Base-by-base conservation (phyloP, 2,797 vertebrate species). In the Amniataba percoides region DNA sequence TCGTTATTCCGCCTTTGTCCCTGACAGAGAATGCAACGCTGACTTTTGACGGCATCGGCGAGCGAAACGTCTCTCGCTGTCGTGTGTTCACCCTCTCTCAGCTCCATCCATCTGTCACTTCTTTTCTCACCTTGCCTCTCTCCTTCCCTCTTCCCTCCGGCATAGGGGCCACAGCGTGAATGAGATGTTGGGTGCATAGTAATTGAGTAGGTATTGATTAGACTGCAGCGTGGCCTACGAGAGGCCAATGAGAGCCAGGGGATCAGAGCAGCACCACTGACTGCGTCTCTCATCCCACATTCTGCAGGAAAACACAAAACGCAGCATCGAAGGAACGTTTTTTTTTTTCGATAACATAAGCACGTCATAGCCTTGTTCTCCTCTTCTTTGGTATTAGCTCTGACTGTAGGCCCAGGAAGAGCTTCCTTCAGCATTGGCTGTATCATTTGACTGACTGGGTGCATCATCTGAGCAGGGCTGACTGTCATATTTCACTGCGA, bases 121-220 rank as follows among this genome's bases (percentile, higher is more conserved):
- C 62, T 73, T 31, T 81, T 68, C 76, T 89, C 82, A 86, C 89
- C 88, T 88, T 78, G 73, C 70, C 51, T 82, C 82, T 81, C 80
- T 64, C 78, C 78, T 81, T 80, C 61, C 63, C 71, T 73, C 77
- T 84, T 78, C 69, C 84, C 74, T 75, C 82, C 43, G 68, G 85
- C 85, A 58, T 84, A 71, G 81, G 71, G 84, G 81, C 78, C 89
- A 80, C 84, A 80, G 88, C 60, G 65, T 92, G 91, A 94, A 94
- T 90, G 89, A 92, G 93, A 93, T 95, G 94, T 95, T 83, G 85
- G 89, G 74, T 88, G 91, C 93, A 95, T 95, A 88, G 91, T 94
- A 93, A 95, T 95, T 91, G 93, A 91, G 92, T 86, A 74, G 87
- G 70, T 95, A 95, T 95, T 93, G 94, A 96, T 95, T 93, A 88